A percentile compares a stretch with the other conserved stretches of the same genome.
Conservation (phyloP, 2,888 invertebrate species). For the Noctua pronuba region DNA sequence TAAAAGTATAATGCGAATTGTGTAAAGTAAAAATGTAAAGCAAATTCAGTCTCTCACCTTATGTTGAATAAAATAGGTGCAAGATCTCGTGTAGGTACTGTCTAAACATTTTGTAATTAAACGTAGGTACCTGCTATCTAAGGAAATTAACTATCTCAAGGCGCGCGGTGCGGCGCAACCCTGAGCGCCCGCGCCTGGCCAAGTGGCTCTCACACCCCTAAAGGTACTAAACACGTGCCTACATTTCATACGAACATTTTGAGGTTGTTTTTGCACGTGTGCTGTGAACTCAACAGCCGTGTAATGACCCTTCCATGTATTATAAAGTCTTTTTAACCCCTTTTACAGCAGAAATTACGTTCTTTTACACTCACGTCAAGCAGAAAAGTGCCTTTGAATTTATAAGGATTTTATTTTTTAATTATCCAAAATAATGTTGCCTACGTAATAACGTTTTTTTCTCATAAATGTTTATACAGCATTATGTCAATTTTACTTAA, state of each 20-base stretch:
- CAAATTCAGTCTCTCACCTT: conserved; percentile 1
- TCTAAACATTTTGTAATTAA: conserved; percentile 44
- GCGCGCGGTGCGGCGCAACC: conserved; percentile 53
- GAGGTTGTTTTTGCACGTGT: conserved; percentile 83
- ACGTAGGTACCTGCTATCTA: conserved; percentile 44
- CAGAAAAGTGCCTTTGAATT: conserved; percentile 83
- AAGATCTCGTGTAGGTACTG: conserved; percentile 16
- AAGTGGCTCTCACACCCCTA: conserved; percentile 64
- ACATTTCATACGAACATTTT: conserved; percentile 72
- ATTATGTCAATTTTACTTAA: conserved; percentile 24
- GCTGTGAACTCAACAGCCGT: conserved; percentile 85
- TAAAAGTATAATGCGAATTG: background rate
- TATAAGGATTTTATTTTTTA: conserved; percentile 72
- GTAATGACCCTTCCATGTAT: conserved; percentile 85
- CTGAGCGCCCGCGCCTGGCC: conserved; percentile 42
- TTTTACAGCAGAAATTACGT: conserved; percentile 83
- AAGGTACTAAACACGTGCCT: conserved; percentile 64
- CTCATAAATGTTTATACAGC: conserved; percentile 1
- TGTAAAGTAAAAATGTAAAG: background rate
- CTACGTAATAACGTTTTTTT: conserved; percentile 23
- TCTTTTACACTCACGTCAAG: conserved; percentile 81
- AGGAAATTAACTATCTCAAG: conserved; percentile 64
- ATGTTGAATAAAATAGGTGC: conserved; percentile 21
- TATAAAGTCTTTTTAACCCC: conserved; percentile 84
- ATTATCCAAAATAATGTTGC: conserved; percentile 61